Evolutionary conservation across 2,888 invertebrate genomes (phyloP).

Genomic region (Antitype chi): DNA sequence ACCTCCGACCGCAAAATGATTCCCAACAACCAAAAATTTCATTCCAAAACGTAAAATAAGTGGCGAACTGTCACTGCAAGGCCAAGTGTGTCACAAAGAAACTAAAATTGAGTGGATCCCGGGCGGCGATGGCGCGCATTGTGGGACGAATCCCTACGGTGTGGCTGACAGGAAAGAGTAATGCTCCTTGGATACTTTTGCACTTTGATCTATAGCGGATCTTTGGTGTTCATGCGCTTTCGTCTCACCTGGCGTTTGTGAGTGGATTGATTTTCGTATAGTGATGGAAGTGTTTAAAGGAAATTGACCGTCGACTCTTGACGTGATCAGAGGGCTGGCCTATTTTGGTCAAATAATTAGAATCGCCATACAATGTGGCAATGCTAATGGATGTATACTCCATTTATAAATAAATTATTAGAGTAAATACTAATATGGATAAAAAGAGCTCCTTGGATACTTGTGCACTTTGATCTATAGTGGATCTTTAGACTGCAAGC

Average conservation of each 20-base stretch:
- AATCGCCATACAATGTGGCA: no score
- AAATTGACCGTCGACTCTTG: not conserved
- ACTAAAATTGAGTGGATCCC: conserved; percentile 66
- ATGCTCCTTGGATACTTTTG: conserved; percentile 81
- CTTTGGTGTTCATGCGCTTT: conserved; percentile 59
- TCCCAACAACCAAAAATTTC: conserved; percentile 4
- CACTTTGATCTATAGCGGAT: conserved; percentile 81
- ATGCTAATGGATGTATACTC: no score
- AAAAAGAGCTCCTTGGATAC: conserved; percentile 77
- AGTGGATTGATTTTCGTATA: conserved; percentile 40
- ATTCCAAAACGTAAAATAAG: conserved; percentile 28
- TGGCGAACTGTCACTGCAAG: conserved; percentile 41
- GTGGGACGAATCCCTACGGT: conserved; percentile 68
- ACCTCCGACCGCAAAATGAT: not conserved
- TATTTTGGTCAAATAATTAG: no score
- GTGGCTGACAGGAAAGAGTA: conserved; percentile 79
- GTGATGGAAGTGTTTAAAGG: not conserved
- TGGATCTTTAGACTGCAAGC: conserved; percentile 55
- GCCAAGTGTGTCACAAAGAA: conserved; percentile 60
- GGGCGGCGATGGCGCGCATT: conserved; percentile 57
- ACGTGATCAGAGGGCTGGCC: no score
- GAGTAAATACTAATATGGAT: not conserved
- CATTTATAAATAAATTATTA: no score
- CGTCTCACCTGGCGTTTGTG: conserved; percentile 20
- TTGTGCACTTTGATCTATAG: conserved; percentile 83